Evolutionary conservation across 2,113 vertebrate genomes (phyloP).

Genomic region (Vidua macroura): DNA sequence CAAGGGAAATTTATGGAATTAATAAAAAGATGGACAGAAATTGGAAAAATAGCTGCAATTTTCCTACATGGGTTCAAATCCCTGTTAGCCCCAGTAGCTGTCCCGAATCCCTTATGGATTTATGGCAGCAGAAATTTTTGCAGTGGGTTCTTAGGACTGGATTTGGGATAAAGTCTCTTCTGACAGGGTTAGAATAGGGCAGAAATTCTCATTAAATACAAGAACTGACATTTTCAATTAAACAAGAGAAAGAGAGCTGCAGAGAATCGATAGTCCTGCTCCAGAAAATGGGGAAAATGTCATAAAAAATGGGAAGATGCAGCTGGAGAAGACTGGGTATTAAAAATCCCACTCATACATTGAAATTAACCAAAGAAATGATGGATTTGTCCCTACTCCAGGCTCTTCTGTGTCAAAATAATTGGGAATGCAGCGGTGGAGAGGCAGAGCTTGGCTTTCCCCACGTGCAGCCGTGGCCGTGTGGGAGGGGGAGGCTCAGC

Average conservation of each 20-base stretch:
- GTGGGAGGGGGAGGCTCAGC: neutral
- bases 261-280: neutral
- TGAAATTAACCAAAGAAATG: neutral
- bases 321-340: neutral
- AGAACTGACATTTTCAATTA: conserved; percentile 30
- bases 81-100: neutral
- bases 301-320: neutral
- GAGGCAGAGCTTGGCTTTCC: neutral
- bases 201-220: neutral
- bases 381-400: neutral
- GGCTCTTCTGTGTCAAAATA: neutral
- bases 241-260: neutral
- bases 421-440: rapidly evolving
- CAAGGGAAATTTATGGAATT: neutral
- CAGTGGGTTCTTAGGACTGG: neutral
- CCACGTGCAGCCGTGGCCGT: rapidly evolving
- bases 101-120: neutral
- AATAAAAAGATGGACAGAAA: neutral
- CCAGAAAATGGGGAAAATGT: neutral
- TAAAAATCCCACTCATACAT: neutral
- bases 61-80: neutral
- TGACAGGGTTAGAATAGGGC: neutral
- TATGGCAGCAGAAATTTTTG: neutral
- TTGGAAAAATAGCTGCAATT: neutral
- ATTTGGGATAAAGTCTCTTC: neutral